Evolutionary conservation across 2,888 invertebrate species (phyloP).

Genomic region (Macrophya alboannulata): DNA sequence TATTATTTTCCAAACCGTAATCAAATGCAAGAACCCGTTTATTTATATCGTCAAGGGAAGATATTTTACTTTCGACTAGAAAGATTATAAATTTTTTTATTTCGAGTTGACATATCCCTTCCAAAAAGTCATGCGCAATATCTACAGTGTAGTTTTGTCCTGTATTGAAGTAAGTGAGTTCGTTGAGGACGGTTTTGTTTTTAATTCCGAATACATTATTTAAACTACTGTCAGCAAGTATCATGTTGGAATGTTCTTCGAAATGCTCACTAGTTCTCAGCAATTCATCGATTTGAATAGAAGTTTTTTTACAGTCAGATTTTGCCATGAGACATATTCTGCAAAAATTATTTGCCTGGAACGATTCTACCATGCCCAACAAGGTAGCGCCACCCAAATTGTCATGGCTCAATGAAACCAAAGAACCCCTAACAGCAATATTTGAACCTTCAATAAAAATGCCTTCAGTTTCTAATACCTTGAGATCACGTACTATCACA

Average conservation of each 20-base stretch:
- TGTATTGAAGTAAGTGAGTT: constrained; percentile 58
- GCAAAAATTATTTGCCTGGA: constrained; percentile 62
- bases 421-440: too few relatives aligned
- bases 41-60: constrained; percentile 53
- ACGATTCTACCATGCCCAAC: constrained; percentile 62
- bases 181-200: constrained; percentile 49
- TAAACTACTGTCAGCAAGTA: constrained; percentile 6
- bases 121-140: constrained; percentile 62
- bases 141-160: constrained; percentile 59
- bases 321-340: constrained; percentile 62
- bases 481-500: too few relatives aligned
- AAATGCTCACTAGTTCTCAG: constrained; percentile 57
- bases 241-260: constrained; percentile 10
- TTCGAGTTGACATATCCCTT: constrained; percentile 60
- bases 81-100: constrained; percentile 60
- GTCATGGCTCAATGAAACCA: too few relatives aligned
- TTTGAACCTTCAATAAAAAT: too few relatives aligned
- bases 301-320: constrained; percentile 56
- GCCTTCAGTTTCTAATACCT: too few relatives aligned
- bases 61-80: constrained; percentile 45
- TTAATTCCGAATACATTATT: constrained; percentile 59
- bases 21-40: constrained; percentile 57
- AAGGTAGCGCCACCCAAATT: constrained; percentile 59
- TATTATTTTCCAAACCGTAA: constrained; percentile 53
- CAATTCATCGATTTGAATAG: constrained; percentile 35